phyloP scores from a whole-genome alignment of 2,888 invertebrate species.

The Gastrophysa polygoni region DNA sequence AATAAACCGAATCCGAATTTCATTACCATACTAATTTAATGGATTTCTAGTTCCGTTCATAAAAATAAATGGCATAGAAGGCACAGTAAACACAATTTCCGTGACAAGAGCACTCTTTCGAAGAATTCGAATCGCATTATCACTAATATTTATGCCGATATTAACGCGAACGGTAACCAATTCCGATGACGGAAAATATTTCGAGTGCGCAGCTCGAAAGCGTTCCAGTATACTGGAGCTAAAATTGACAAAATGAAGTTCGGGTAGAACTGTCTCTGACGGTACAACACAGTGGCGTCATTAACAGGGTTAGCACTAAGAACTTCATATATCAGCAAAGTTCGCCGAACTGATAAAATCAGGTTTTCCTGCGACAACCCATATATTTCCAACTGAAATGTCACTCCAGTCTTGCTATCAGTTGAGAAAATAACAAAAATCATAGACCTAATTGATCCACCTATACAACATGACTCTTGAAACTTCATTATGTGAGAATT shows the following conservation, averaged over 20 bases:
- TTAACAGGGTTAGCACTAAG: not conserved
- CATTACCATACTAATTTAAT: slow-evolving; percentile 23
- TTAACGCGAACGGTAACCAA: slow-evolving; percentile 31
- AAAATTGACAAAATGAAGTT: slow-evolving; percentile 46
- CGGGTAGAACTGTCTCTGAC: slow-evolving; percentile 16
- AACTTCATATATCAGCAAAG: slow-evolving; percentile 12
- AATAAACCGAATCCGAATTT: slow-evolving; percentile 21
- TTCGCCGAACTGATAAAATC: not conserved
- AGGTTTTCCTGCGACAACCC: too few relatives aligned
- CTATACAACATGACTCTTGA: too few relatives aligned
- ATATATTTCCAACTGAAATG: not conserved
- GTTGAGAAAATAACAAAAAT: too few relatives aligned
- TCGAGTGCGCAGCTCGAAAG: slow-evolving; percentile 33
- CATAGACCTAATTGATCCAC: too few relatives aligned
- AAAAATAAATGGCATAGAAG: slow-evolving; percentile 18
- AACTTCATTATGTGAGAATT: too few relatives aligned
- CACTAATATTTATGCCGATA: slow-evolving; percentile 32
- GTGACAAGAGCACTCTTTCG: slow-evolving; percentile 31
- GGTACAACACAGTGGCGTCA: slow-evolving; percentile 16
- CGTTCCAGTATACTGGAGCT: slow-evolving; percentile 42
- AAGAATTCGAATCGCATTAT: slow-evolving; percentile 32
- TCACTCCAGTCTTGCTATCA: too few relatives aligned
- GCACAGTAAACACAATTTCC: slow-evolving; percentile 20
- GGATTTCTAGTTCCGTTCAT: slow-evolving; percentile 13
- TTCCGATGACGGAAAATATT: slow-evolving; percentile 39